Evolutionary conservation across 30 jellyfish, hydroid and myxozoan species (phyloP).

Genomic region (Clytia hemisphaerica): DNA sequence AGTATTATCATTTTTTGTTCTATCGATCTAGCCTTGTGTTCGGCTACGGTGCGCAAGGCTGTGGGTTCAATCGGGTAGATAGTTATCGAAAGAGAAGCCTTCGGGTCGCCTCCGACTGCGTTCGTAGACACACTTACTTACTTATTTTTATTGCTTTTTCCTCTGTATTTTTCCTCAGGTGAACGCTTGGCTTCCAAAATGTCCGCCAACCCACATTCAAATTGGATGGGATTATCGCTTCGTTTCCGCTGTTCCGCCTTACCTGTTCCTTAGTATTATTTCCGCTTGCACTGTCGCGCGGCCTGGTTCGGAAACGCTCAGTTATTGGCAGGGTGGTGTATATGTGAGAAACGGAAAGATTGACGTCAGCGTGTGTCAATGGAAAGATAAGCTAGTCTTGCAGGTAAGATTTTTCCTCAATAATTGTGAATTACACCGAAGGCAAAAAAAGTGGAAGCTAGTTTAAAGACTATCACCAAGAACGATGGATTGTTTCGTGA

Average conservation of each 20-base stretch:
- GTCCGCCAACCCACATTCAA: constrained; percentile 90
- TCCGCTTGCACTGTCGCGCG: constrained; percentile 78
- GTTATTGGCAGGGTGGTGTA: constrained; percentile 96
- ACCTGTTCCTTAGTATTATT: constrained; percentile 56
- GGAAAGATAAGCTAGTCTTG: constrained; percentile 28
- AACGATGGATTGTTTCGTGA: no score
- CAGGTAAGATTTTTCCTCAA: no score
- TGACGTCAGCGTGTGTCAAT: constrained; percentile 71
- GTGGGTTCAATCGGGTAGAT: no score
- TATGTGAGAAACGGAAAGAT: constrained; percentile 88
- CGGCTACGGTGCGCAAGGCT: no score
- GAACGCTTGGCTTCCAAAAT: constrained; percentile 97
- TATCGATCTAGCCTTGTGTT: no score
- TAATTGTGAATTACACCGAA: no score
- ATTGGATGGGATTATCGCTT: constrained; percentile 92
- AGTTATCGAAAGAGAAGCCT: no score
- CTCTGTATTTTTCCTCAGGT: constrained; percentile 48
- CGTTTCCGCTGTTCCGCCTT: constrained; percentile 64
- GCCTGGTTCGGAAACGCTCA: constrained; percentile 60
- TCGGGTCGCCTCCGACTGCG: no score
- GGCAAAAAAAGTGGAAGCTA: neutral
- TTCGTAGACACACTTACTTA: no score
- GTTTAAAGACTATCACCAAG: no score
- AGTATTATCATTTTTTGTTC: no score
- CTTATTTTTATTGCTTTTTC: no score